Base-by-base conservation (phyloP, 2,888 invertebrate genomes). In the Epirrita christyi region DNA sequence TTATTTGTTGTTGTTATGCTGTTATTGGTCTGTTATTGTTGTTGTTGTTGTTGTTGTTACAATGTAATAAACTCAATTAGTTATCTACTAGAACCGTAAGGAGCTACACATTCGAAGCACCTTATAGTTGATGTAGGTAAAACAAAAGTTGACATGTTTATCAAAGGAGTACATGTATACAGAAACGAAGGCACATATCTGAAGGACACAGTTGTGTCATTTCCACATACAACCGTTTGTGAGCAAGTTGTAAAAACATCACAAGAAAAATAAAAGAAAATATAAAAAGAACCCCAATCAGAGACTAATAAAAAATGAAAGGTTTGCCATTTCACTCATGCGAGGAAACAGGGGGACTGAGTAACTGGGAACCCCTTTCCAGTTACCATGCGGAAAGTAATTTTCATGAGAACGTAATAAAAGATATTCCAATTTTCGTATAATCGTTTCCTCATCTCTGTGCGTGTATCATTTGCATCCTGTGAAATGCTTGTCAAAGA, bases 361-460 rank as follows among this genome's bases (percentile, higher is more conserved):
- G n/a, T n/a, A n/a, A 8, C 43, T 28, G 10, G 41, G 9, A 32
- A 32, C 2, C 32, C 42, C 38, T 42, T 27, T 34, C 38, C 32
- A 21, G 8, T 36, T 46, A 32, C 32, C 32, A 41, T 41, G 34
- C 43, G 47, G 32, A 47, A 46, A 47, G 56, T 57, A 51, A 56
- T 56, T 56, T 56, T 56, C 56, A 56, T 56, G 56, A 29, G 36
- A 44, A 40, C 15, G 48, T 44, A 36, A 48, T 58, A 48, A 58
- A 47, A 43, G 52, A 43, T 45, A 48, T 40, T 38, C 48, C 44
- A 29, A 58, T 45, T 53, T 53, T 49, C 28, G 29, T 52, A 40
- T 58, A 55, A 55, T 49, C 44, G 49, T 27, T 55, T 55, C 49
- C 55, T 49, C 52, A 38, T 43, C 38, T 40, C 43, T 32, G 13